These are phyloP conservation scores for Drosophila nigricruria DNA, from an alignment of 2,888 invertebrate genomes.

Conservation along the genomic window DNA sequence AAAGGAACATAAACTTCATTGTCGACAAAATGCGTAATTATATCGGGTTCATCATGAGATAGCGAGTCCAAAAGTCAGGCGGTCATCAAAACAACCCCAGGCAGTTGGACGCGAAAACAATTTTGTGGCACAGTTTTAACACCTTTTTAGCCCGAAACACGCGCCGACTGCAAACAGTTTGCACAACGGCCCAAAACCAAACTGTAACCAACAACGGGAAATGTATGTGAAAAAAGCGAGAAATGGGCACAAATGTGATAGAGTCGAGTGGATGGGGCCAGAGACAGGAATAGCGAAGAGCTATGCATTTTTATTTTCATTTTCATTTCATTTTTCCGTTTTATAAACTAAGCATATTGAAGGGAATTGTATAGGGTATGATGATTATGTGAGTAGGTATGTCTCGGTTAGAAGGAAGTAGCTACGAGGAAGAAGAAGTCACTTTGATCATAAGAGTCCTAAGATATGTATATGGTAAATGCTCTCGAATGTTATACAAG, in stretches of 20 bases:
- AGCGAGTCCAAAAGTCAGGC: conserved; percentile 54
- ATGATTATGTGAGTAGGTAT: neutral
- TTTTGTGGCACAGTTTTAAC: conserved; percentile 78
- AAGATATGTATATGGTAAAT: neutral
- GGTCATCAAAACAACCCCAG: conserved; percentile 61
- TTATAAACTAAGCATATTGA: neutral
- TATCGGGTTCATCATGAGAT: conserved; percentile 38
- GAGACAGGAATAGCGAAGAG: neutral
- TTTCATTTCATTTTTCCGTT: conserved; percentile 19
- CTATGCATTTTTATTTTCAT: conserved; percentile 32
- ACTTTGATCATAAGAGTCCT: neutral
- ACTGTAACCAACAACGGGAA: conserved; percentile 23
- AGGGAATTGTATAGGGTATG: neutral
- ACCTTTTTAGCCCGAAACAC: conserved; percentile 68
- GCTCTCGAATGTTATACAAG: neutral
- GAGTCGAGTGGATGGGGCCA: neutral
- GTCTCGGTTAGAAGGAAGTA: neutral
- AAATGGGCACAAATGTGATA: conserved; percentile 33
- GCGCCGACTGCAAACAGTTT: conserved; percentile 69
- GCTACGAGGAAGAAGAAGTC: too few species aligned
- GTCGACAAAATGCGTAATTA: conserved; percentile 78
- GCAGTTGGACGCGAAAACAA: conserved; percentile 42
- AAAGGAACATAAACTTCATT: conserved; percentile 74
- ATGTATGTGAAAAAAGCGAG: conserved; percentile 50
- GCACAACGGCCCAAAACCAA: conserved; percentile 41